Evolutionary conservation across 2,888 invertebrate genomes (phyloP), one percentile per base, ranked within the genome.

Genomic region (Cheilosia vernalis): DNA sequence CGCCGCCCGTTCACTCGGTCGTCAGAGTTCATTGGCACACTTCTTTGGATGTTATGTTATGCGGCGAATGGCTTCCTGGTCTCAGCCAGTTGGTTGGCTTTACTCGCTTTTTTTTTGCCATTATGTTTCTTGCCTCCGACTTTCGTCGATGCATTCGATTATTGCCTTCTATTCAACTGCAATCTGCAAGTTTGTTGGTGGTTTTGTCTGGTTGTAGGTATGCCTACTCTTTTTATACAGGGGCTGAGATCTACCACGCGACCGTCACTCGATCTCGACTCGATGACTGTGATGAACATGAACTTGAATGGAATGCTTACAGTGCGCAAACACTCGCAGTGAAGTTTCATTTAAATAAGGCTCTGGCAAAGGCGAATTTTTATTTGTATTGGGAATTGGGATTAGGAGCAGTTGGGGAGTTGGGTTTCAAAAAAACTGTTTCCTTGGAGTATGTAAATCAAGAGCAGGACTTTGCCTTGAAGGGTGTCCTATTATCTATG

Each of bases 11-110:
- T 89, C 89, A 89, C 88, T 89, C 89, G 89, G 89, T 88, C 89
- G 88, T 78, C 87, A 73, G 87, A 89, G 89, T 89, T 89, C 88
- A 88, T 89, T 89, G 89, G 89, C 89, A 89, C 88, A 89, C 89
- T 88, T 89, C 88, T 89, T 58, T 55, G 69, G 42, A 64, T 85
- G 67, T 85, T 85, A 81, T 85, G 77, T 81, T 85, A 85, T 85
- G 77, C 81, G 76, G 85, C 85, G 81, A 85, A 85, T 85, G 81
- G 81, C 81, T 85, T 85, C 85, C 85, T 85, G 85, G 80, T 85
- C 76, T 72, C 55, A 77, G 81, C 81, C 81, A 84, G 85, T 81
- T 85, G 47, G 70, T 72, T 85, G 40, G 76, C 70, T 55, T 72
- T 44, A 24, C 10, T 44, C 44, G 42, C 15, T 51, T 61, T 76